Percentiles rank a stretch among this genome's conserved stretches.
phyloP scores from a whole-genome alignment of 2,797 vertebrate genomes.

The Amazona finschi region DNA sequence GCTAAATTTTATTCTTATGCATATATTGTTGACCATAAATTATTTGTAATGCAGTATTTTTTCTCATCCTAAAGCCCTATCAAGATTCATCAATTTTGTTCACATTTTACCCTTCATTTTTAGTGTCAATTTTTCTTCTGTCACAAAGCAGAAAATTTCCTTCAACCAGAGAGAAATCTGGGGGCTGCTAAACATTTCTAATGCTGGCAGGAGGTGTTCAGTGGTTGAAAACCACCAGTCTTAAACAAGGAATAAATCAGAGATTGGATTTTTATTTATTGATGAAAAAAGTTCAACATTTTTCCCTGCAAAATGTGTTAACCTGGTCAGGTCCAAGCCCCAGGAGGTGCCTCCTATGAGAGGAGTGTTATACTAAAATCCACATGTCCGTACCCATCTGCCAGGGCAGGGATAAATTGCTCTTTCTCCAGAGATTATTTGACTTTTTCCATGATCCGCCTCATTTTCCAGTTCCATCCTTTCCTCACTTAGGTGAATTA shows the following conservation, averaged over 20 bases:
- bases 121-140: not conserved
- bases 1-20: not conserved
- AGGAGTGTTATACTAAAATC: not conserved
- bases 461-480: slow-evolving; percentile 10
- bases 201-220: not conserved
- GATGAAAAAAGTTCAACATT: fast-evolving
- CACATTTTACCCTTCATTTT: not conserved
- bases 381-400: not conserved
- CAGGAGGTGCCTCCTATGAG: not conserved
- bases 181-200: not conserved
- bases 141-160: not conserved
- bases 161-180: not conserved
- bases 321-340: not conserved
- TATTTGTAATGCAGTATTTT: not conserved
- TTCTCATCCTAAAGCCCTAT: not conserved
- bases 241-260: not conserved
- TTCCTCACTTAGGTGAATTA: slow-evolving; percentile 1
- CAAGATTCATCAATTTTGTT: not conserved
- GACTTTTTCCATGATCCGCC: not conserved
- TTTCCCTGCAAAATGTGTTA: not conserved
- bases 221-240: not conserved
- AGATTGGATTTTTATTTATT: not conserved
- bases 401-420: not conserved
- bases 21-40: not conserved
- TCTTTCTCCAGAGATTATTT: not conserved